A percentile compares a stretch with the other conserved stretches of the same genome.
phyloP scores from a whole-genome alignment of 2,113 vertebrate genomes.

The Neotoma lepida region DNA sequence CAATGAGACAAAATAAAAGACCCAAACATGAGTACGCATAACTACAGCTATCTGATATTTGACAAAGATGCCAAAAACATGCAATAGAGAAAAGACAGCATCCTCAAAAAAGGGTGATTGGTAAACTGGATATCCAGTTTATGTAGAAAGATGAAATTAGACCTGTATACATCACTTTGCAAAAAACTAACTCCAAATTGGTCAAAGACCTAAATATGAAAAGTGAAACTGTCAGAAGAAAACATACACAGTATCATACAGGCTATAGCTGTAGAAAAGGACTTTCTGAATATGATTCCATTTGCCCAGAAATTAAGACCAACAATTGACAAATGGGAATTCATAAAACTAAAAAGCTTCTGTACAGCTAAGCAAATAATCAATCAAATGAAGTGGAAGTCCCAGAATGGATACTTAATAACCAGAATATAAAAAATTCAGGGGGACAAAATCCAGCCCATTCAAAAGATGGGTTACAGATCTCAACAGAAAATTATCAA shows the following conservation, averaged over 20 bases:
- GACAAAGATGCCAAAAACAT: background rate
- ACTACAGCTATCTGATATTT: background rate
- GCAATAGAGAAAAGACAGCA: background rate
- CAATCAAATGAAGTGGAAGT: background rate
- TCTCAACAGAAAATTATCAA: too few relatives aligned
- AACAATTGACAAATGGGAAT: background rate
- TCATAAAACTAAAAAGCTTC: background rate
- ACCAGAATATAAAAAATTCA: background rate
- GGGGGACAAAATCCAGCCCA: background rate
- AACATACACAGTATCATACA: background rate
- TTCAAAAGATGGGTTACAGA: too few relatives aligned
- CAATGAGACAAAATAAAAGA: background rate
- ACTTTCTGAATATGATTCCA: background rate
- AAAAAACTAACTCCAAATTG: background rate
- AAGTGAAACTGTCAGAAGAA: background rate
- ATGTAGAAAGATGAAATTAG: too few relatives aligned
- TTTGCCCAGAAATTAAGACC: background rate
- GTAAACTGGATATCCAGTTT: too few relatives aligned
- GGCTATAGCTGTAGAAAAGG: background rate
- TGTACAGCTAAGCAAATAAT: background rate
- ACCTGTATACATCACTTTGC: background rate
- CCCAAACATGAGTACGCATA: background rate
- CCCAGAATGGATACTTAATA: background rate
- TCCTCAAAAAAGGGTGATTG: background rate
- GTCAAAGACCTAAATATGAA: too few relatives aligned